Evolutionary conservation across 1,140 invertebrate species (phyloP).

Genomic region (Microplitis demolitor): DNA sequence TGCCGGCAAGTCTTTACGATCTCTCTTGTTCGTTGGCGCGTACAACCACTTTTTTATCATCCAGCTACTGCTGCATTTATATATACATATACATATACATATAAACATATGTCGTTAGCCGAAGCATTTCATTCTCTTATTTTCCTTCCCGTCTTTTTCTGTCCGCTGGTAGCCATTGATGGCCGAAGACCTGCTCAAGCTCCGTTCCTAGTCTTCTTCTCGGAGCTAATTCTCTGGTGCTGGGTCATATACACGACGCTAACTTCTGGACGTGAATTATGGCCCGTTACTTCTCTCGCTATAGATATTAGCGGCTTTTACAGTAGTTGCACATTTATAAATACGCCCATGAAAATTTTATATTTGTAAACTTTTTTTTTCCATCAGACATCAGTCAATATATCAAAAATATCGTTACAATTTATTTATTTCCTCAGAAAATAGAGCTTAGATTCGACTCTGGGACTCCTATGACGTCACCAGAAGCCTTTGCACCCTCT

Average conservation of each 20-base stretch:
- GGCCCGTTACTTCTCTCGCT: conserved; percentile 31
- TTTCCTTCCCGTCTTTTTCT: conserved; percentile 11
- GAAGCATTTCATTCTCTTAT: conserved; percentile 9
- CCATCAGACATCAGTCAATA: not conserved
- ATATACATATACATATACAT: conserved; percentile 32
- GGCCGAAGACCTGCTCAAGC: not conserved
- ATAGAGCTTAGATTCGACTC: too few relatives aligned
- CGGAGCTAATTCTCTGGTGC: conserved; percentile 1
- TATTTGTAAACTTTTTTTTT: not conserved
- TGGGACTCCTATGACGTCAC: too few relatives aligned
- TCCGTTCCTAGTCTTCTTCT: not conserved
- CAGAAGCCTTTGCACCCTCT: too few relatives aligned
- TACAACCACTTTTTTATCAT: conserved; percentile 1
- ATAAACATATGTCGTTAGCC: conserved; percentile 31
- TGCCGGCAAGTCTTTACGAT: conserved; percentile 54
- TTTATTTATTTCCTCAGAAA: too few relatives aligned
- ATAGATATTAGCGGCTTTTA: conserved; percentile 3
- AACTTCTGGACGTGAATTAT: conserved; percentile 39
- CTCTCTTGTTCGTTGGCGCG: conserved; percentile 30
- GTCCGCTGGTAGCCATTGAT: not conserved
- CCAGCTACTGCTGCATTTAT: conserved; percentile 4
- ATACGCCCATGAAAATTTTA: conserved; percentile 4
- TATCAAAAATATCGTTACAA: too few relatives aligned
- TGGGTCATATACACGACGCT: not conserved
- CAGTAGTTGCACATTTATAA: conserved; percentile 11